Evolutionary conservation across 2,113 vertebrate species (phyloP).

Genomic region (Nanger granti): DNA sequence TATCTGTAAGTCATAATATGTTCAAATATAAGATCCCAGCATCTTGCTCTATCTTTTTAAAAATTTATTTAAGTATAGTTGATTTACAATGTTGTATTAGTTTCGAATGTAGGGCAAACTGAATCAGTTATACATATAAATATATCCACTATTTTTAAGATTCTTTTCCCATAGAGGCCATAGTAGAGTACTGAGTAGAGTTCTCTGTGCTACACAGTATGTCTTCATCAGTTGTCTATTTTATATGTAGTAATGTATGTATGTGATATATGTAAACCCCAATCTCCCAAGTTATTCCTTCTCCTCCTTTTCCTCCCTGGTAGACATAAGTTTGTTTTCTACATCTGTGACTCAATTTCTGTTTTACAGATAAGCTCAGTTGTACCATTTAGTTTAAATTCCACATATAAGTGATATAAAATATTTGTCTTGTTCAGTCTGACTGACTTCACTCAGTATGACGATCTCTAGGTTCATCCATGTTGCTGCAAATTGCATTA

Average conservation of each 20-base stretch:
- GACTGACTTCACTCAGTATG: not conserved
- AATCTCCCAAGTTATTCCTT: not conserved
- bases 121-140: not conserved
- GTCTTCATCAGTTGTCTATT: not conserved
- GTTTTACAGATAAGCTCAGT: not conserved
- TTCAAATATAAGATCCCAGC: not conserved
- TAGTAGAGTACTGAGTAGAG: not conserved
- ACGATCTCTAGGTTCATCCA: not conserved
- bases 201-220: not conserved
- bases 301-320: not conserved
- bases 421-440: not conserved
- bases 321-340: not conserved
- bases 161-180: not conserved
- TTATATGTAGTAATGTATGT: not conserved
- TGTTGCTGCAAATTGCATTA: not conserved
- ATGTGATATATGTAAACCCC: not conserved
- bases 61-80: not conserved
- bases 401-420: not conserved
- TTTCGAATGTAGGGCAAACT: not conserved
- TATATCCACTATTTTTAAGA: not conserved
- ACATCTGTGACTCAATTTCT: not conserved
- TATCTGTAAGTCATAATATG: not conserved
- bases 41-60: not conserved
- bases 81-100: not conserved
- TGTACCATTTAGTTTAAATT: not conserved